These are phyloP conservation scores for Agonum fuliginosum DNA, from an alignment of 2,888 invertebrate genomes.

Conservation along the genomic window DNA sequence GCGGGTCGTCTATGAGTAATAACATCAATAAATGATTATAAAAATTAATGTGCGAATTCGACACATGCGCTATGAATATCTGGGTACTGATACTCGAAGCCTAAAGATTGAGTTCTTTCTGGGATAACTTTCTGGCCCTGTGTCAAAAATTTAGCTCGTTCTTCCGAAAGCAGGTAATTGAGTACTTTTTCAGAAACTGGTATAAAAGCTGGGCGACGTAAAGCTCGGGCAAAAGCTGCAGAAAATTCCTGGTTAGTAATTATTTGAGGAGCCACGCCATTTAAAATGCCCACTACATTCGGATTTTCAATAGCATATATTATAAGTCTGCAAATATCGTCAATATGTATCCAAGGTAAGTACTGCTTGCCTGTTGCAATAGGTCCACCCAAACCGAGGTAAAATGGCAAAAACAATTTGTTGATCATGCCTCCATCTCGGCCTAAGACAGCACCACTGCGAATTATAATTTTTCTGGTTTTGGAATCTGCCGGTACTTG, in stretches of 20 bases:
- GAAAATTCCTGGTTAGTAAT: slow-evolving; percentile 81
- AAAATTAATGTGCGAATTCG: slow-evolving; percentile 25
- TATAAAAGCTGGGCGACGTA: slow-evolving; percentile 86
- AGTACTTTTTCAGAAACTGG: slow-evolving; percentile 85
- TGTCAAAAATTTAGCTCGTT: slow-evolving; percentile 89
- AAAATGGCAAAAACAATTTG: slow-evolving; percentile 89
- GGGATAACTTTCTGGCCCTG: slow-evolving; percentile 92
- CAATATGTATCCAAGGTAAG: slow-evolving; percentile 96
- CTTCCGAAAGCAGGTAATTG: slow-evolving; percentile 83
- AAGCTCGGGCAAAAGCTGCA: slow-evolving; percentile 84
- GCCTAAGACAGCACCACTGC: slow-evolving; percentile 92
- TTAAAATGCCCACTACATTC: slow-evolving; percentile 82
- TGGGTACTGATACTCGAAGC: slow-evolving; percentile 86
- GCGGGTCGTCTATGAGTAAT: too few species aligned
- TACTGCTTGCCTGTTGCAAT: slow-evolving; percentile 88
- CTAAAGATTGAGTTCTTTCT: slow-evolving; percentile 82
- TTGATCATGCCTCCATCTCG: slow-evolving; percentile 84
- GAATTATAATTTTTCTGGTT: slow-evolving; percentile 82
- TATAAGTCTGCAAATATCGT: slow-evolving; percentile 85
- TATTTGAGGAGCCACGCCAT: slow-evolving; percentile 90
- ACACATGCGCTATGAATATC: slow-evolving; percentile 83
- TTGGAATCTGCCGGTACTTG: slow-evolving; percentile 76
- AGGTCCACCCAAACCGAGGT: slow-evolving; percentile 88
- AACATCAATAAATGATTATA: neutral
- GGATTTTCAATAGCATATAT: slow-evolving; percentile 84